Evolutionary conservation across 2,888 invertebrate genomes (phyloP).

Genomic region (Hypselothyrea guttata): DNA sequence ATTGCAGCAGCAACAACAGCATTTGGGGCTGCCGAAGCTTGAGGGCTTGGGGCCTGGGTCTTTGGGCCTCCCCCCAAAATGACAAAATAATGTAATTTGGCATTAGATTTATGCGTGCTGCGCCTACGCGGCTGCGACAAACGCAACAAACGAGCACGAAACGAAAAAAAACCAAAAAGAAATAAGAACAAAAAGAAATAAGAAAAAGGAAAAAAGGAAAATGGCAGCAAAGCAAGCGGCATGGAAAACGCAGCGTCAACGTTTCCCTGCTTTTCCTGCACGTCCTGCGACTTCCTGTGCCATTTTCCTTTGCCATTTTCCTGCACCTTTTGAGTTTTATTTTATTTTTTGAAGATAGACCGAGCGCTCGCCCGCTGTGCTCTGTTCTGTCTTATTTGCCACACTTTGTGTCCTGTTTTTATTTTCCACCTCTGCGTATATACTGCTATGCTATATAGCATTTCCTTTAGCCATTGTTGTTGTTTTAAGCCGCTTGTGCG

Average conservation of each 20-base stretch:
- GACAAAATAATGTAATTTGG: conserved; percentile 76
- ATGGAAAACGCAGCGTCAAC: conserved; percentile 69
- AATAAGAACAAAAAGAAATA: conserved; percentile 18
- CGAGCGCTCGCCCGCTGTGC: conserved; percentile 26
- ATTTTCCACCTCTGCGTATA: conserved; percentile 11
- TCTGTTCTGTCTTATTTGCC: conserved; percentile 32
- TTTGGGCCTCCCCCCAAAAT: conserved; percentile 45
- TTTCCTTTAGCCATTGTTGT: conserved; percentile 36
- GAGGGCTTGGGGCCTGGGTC: background rate
- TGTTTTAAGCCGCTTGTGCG: conserved; percentile 69
- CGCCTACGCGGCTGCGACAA: conserved; percentile 48
- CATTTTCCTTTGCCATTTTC: conserved; percentile 13
- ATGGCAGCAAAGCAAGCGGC: no score
- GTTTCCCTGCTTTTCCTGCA: conserved; percentile 35
- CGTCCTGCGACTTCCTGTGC: background rate
- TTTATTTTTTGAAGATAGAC: no score
- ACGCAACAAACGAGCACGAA: conserved; percentile 35
- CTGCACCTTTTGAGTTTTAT: conserved; percentile 6
- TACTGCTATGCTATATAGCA: conserved; percentile 21
- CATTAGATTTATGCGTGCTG: conserved; percentile 71
- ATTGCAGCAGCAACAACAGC: conserved; percentile 53
- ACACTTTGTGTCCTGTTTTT: conserved; percentile 46
- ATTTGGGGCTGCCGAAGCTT: background rate
- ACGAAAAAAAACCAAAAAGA: no score
- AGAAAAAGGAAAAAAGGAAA: conserved; percentile 28